A percentile compares a stretch with the other conserved stretches of the same genome.
phyloP scores from a whole-genome alignment of 2,113 vertebrate genomes.

The Salminus brasiliensis region DNA sequence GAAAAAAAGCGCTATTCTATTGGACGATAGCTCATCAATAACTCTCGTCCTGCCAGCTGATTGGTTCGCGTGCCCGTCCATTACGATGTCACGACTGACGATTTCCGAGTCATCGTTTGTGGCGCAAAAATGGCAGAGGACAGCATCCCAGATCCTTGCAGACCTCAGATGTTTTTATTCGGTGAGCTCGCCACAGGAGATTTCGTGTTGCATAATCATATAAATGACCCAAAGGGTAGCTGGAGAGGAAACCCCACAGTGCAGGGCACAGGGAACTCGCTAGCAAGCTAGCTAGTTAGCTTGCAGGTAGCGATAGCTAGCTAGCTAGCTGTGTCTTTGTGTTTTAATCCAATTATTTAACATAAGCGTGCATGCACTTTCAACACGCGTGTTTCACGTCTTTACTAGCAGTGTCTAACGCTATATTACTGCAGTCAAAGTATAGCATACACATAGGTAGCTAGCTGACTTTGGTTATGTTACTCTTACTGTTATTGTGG shows the following conservation, averaged over 20 bases:
- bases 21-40: slow-evolving; percentile 29
- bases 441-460: too few species aligned
- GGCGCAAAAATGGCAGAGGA: slow-evolving; percentile 75
- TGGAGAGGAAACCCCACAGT: not conserved
- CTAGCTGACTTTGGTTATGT: too few species aligned
- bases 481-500: too few species aligned
- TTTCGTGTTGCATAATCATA: slow-evolving; percentile 18
- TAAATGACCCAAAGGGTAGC: not conserved
- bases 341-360: not conserved
- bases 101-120: slow-evolving; percentile 36
- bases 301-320: too few species aligned
- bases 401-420: too few species aligned
- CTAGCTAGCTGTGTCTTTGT: slow-evolving; percentile 37
- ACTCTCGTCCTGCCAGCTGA: slow-evolving; percentile 4
- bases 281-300: slow-evolving; percentile 34
- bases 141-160: slow-evolving; percentile 65
- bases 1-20: slow-evolving; percentile 24
- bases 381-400: too few species aligned
- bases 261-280: not conserved
- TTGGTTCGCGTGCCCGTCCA: slow-evolving; percentile 54
- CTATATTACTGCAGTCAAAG: too few species aligned
- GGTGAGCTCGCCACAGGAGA: slow-evolving; percentile 66
- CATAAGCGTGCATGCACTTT: too few species aligned
- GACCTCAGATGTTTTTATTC: slow-evolving; percentile 80
- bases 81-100: slow-evolving; percentile 46